Conservation (phyloP, 1,140 invertebrate species). For the Coptotermes formosanus region DNA sequence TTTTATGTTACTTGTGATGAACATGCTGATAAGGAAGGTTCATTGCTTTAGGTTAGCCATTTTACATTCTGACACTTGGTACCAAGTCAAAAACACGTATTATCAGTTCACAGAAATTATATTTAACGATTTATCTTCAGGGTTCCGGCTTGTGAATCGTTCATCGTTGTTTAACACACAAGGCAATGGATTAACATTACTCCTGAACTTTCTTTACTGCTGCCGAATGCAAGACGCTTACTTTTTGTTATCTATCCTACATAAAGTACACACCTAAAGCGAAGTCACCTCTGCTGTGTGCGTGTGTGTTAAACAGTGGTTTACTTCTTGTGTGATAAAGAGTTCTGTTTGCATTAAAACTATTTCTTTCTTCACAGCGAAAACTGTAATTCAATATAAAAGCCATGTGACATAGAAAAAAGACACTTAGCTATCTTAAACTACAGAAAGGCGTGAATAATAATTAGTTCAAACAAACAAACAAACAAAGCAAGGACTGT, state of each 20-base stretch:
- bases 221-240: not conserved
- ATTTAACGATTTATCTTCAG: not conserved
- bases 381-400: not conserved
- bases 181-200: not conserved
- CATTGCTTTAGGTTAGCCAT: not conserved
- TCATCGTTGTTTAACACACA: not conserved
- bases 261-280: not conserved
- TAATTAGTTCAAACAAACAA: too few relatives aligned
- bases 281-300: not conserved
- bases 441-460: too few relatives aligned
- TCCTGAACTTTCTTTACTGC: not conserved
- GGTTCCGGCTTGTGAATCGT: not conserved
- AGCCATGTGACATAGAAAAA: too few relatives aligned
- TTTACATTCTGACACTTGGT: constrained; percentile 10
- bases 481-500: too few relatives aligned
- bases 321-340: not conserved
- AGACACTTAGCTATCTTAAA: too few relatives aligned
- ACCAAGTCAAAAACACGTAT: not conserved
- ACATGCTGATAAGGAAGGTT: not conserved
- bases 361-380: not conserved
- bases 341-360: not conserved
- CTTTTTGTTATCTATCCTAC: not conserved
- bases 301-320: not conserved
- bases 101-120: not conserved
- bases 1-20: not conserved